Percentiles rank a stretch among this genome's conserved stretches.
These are phyloP conservation scores for Oryzias celebensis DNA, from an alignment of 2,113 vertebrate genomes.

Conservation along the genomic window DNA sequence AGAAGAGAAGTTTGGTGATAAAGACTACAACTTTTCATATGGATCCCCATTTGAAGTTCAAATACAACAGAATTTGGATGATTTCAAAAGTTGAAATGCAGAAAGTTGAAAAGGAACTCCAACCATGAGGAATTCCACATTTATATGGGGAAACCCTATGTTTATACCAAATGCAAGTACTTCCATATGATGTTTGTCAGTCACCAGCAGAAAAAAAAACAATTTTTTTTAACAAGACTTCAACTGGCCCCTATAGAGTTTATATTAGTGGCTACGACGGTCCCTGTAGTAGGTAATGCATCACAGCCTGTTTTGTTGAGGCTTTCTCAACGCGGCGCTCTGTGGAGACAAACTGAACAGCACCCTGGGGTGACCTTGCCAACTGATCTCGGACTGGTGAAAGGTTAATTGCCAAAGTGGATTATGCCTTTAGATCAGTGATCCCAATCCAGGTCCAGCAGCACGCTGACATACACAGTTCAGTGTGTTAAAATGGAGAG, in stretches of 20 bases:
- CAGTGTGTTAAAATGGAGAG: constrained; percentile 38
- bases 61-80: background rate
- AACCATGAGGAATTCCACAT: background rate
- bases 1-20: constrained; percentile 54
- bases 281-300: constrained; percentile 34
- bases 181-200: too few species aligned
- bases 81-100: background rate
- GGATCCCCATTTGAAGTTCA: background rate
- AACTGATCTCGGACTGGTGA: constrained; percentile 72
- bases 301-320: constrained; percentile 25
- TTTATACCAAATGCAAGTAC: too few species aligned
- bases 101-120: constrained; percentile 1
- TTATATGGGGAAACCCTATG: too few species aligned
- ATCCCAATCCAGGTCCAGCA: constrained; percentile 65
- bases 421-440: constrained; percentile 75
- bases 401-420: constrained; percentile 80
- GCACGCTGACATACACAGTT: constrained; percentile 48
- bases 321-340: constrained; percentile 52
- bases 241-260: background rate
- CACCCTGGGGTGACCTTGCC: constrained; percentile 77
- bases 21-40: background rate
- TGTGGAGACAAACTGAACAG: constrained; percentile 63
- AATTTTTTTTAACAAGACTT: too few species aligned
- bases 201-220: too few species aligned
- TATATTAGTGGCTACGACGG: background rate